A percentile compares a stretch with the other conserved stretches of the same genome.
phyloP scores from a whole-genome alignment of 2,113 vertebrate species.

The Benitochromis conjunctus region DNA sequence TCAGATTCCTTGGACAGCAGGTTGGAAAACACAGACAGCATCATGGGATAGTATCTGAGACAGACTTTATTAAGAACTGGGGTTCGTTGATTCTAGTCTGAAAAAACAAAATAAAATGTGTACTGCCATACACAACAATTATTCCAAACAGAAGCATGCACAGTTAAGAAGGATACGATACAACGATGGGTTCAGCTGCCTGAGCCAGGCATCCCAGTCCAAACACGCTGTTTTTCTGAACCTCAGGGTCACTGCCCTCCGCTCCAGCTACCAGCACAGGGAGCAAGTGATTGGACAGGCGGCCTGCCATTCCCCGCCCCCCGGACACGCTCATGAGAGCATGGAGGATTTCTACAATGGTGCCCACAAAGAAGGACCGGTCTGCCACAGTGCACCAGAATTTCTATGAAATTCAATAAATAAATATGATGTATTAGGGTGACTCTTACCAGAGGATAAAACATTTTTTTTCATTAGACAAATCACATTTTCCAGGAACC shows the following conservation, averaged over 20 bases:
- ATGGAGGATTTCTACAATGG: constrained; percentile 78
- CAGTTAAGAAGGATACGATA: constrained; percentile 70
- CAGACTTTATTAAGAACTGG: constrained; percentile 41
- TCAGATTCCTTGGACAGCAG: constrained; percentile 77
- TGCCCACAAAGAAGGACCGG: constrained; percentile 84
- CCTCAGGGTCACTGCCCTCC: constrained; percentile 78
- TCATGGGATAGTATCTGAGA: constrained; percentile 79
- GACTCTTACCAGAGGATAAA: background rate
- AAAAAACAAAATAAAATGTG: background rate
- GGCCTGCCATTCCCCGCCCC: constrained; percentile 57
- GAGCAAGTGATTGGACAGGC: constrained; percentile 79
- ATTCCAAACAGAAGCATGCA: too few species aligned
- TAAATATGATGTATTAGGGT: background rate
- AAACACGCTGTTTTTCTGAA: constrained; percentile 85
- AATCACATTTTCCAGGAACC: background rate
- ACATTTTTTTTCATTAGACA: background rate
- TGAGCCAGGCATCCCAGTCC: constrained; percentile 83
- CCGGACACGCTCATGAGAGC: constrained; percentile 63
- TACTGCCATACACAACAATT: background rate
- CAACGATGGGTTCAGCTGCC: constrained; percentile 73
- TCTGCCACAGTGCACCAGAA: constrained; percentile 79
- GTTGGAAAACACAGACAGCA: constrained; percentile 80
- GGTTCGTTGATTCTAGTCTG: background rate
- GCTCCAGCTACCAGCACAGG: constrained; percentile 73
- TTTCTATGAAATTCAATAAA: constrained; percentile 68